Base-by-base conservation (phyloP, 2,113 vertebrate genomes). In the Tragelaphus imberbis region DNA sequence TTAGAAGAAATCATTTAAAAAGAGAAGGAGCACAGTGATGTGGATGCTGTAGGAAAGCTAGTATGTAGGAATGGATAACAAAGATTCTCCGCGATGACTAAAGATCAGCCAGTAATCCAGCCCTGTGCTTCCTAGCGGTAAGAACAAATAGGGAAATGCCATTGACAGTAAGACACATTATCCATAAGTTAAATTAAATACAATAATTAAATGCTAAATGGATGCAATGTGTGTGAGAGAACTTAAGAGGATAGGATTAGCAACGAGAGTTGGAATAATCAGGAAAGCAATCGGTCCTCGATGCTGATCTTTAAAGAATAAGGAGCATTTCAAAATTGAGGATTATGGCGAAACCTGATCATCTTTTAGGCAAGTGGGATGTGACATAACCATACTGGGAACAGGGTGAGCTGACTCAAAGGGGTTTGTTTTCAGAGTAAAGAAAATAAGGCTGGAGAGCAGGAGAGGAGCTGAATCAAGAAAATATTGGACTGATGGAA, bases 131-230 rank as follows among this genome's bases (percentile, higher is more conserved):
- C 7, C 47, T 4, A 33, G 68, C 23, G 47, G n/a, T 79, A 68
- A 96, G 27, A 88, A 68, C 77, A 88, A 59, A 92, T 0, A 85
- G 17, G 25, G 77, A 84, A 58, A 68, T 36, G 28, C 7, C 95
- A 88, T 2, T 58, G 86, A 88, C 58, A 87, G 47, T 55, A 90
- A 59, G 47, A 91, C 49, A 65, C 40, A 23, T 49, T 59, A 68
- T 30, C 40, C 36, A 9, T 49, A 44, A 51, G 58, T 77, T 82
- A 89, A 90, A 86, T 51, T 68, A 68, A 77, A 15, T 44, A 77
- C 25, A 77, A 28, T 21, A 95, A 68, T 84, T 77, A 84, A 96
- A 53, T 51, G 63, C 49, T 84, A 84, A 82, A 40, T 6, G 55
- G 55, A 36, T 82, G 85, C 13, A 58, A 5, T 7, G n/a, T 0